Base-by-base conservation (phyloP, 2,888 invertebrate genomes). In the Gastrophysa polygoni region DNA sequence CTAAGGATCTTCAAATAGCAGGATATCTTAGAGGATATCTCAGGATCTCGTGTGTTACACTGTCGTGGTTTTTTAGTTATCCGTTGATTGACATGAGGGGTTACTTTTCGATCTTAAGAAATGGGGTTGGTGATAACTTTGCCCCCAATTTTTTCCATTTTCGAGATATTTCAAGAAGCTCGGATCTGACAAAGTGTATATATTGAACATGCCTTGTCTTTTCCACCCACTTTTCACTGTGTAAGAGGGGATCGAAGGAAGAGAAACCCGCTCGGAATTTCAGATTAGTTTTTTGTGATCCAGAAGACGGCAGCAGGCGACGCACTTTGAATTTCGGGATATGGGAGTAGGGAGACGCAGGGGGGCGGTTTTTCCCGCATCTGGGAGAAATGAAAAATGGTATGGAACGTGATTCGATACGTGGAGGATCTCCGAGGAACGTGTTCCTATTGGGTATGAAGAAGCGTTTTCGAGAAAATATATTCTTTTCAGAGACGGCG, bases 261-360 rank as follows among this genome's bases (percentile, higher is more conserved):
- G 2, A n/a, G 38, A 38, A 64, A 61, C 46, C 52, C 57, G 59
- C 59, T 57, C 38, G 56, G 56, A 63, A 63, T 59, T 63, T 63
- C 43, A 63, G 63, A 63, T 63, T 63, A 63, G 57, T 56, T 59
- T 63, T 63, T 63, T 61, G 38, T 14, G 14, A 48, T 57, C 38
- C 49, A 44, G 38, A 50, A 32, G 28, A 14, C 44, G 51, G 17
- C 17, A 44, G 52, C 56, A 47, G 21, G 50, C 56, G 56, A 59
- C 59, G 63, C 63, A 59, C 51, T 57, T 43, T 52, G 59, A 57
- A 63, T 59, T 63, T 63, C 52, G 48, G 57, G 50, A 38, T 38
- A 14, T 38, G 38, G 38, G 38, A 14, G 38, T 14, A 1, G 14
- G 38, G 3, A n/a, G 14, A 14, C 14, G 38, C 14, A 14, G 38